Conservation (phyloP, 2,888 invertebrate species). For the Sericinus montela region DNA sequence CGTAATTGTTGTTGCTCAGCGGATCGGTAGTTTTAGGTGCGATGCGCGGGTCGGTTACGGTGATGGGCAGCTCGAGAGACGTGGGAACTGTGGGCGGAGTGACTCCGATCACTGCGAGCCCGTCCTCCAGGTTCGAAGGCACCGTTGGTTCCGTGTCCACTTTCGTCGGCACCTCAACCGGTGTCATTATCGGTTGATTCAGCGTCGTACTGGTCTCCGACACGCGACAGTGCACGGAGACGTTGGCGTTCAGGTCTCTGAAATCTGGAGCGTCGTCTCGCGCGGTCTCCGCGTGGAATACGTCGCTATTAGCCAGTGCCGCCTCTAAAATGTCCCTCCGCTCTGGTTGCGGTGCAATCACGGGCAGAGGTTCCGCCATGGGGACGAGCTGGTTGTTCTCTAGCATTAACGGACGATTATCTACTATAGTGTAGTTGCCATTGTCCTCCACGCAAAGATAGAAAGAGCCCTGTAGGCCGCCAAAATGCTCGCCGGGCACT, state of each 20-base stretch:
- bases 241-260: slow-evolving; percentile 78
- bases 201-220: slow-evolving; percentile 87
- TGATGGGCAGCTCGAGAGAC: slow-evolving; percentile 86
- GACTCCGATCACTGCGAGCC: slow-evolving; percentile 80
- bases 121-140: slow-evolving; percentile 70
- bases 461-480: slow-evolving; percentile 85
- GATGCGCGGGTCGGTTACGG: slow-evolving; percentile 87
- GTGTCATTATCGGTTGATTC: slow-evolving; percentile 91
- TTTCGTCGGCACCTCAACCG: slow-evolving; percentile 84
- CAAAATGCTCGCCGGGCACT: slow-evolving; percentile 85
- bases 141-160: slow-evolving; percentile 47
- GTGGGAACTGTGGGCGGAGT: slow-evolving; percentile 80
- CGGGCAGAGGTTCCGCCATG: slow-evolving; percentile 54
- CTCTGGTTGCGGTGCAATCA: slow-evolving; percentile 49
- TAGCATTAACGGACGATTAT: slow-evolving; percentile 82
- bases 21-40: slow-evolving; percentile 74
- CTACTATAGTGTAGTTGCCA: slow-evolving; percentile 84
- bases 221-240: slow-evolving; percentile 80
- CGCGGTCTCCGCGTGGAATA: slow-evolving; percentile 79
- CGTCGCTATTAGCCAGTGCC: slow-evolving; percentile 86
- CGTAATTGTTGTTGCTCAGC: slow-evolving; percentile 46
- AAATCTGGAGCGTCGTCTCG: slow-evolving; percentile 80
- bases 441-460: slow-evolving; percentile 86
- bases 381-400: slow-evolving; percentile 71
- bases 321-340: slow-evolving; percentile 87